Conservation (phyloP, 2,888 invertebrate genomes). For the Timandra comae region DNA sequence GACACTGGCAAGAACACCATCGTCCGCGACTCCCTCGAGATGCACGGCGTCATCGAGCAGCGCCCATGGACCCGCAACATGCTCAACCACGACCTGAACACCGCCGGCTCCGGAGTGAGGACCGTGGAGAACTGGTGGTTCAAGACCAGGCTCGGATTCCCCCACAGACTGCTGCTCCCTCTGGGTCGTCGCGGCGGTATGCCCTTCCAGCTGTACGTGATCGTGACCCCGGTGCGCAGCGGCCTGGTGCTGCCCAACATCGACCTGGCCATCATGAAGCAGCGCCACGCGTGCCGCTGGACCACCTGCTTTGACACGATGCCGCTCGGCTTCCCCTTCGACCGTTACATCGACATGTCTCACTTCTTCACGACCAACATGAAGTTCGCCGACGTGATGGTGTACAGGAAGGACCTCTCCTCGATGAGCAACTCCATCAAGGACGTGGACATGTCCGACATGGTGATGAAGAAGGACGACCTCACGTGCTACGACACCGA, state of each 20-base stretch:
- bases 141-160: constrained; percentile 76
- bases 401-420: constrained; percentile 78
- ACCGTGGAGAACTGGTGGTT: constrained; percentile 75
- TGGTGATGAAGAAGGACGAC: constrained; percentile 65
- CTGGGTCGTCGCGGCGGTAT: constrained; percentile 81
- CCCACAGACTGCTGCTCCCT: constrained; percentile 82
- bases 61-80: constrained; percentile 60
- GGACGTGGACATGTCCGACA: constrained; percentile 50
- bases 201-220: constrained; percentile 79
- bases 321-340: constrained; percentile 86
- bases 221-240: constrained; percentile 74
- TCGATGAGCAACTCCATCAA: constrained; percentile 46
- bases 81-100: constrained; percentile 34
- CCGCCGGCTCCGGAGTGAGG: constrained; percentile 65
- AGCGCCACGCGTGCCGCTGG: constrained; percentile 73
- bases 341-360: constrained; percentile 78
- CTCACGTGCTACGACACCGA: constrained; percentile 58
- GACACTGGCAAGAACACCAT: constrained; percentile 81
- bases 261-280: constrained; percentile 64
- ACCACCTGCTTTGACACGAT: constrained; percentile 77
- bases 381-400: constrained; percentile 78
- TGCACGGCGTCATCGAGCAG: constrained; percentile 79
- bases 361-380: constrained; percentile 81
- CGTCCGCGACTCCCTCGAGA: constrained; percentile 81
- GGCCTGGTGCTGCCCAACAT: constrained; percentile 61